phyloP scores from a whole-genome alignment of 2,797 vertebrate species.

The Spinibarbus caldwelli region DNA sequence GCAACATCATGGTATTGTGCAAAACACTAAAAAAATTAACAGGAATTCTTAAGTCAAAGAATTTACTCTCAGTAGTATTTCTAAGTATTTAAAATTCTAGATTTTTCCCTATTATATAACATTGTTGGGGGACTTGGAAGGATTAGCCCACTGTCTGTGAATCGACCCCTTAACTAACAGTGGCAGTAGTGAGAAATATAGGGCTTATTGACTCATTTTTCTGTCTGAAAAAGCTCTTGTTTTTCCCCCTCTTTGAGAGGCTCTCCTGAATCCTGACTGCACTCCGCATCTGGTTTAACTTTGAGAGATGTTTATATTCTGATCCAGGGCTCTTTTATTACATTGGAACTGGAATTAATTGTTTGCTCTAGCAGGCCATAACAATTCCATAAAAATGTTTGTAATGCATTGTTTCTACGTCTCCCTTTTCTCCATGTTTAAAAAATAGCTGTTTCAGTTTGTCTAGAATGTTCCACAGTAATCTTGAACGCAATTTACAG shows the following conservation, averaged over 20 bases:
- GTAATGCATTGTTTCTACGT: constrained; percentile 52
- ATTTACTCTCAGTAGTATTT: too few relatives aligned
- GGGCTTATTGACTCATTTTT: constrained; percentile 74
- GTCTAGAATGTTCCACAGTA: constrained; percentile 41
- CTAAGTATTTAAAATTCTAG: background rate
- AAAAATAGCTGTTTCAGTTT: constrained; percentile 35
- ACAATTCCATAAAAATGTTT: constrained; percentile 68
- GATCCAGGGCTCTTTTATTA: constrained; percentile 78
- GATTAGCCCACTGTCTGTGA: constrained; percentile 52
- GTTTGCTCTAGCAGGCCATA: constrained; percentile 75
- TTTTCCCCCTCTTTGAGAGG: constrained; percentile 67
- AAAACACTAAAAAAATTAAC: background rate
- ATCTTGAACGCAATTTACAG: constrained; percentile 20
- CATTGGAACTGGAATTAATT: constrained; percentile 79
- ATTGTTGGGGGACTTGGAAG: background rate
- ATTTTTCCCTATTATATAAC: constrained; percentile 22
- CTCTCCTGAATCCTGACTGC: constrained; percentile 68
- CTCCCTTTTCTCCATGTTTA: constrained; percentile 48
- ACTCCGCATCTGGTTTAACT: constrained; percentile 83
- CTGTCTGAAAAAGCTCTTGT: constrained; percentile 76
- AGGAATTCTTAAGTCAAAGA: background rate
- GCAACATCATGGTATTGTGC: background rate
- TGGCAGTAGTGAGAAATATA: constrained; percentile 64
- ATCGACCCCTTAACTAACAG: constrained; percentile 60
- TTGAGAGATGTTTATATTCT: constrained; percentile 81